Percentiles rank a stretch among this genome's conserved stretches.
Evolutionary conservation across 30 jellyfish, hydroid and myxozoan species (phyloP).

Genomic region (Sanderia malayensis): DNA sequence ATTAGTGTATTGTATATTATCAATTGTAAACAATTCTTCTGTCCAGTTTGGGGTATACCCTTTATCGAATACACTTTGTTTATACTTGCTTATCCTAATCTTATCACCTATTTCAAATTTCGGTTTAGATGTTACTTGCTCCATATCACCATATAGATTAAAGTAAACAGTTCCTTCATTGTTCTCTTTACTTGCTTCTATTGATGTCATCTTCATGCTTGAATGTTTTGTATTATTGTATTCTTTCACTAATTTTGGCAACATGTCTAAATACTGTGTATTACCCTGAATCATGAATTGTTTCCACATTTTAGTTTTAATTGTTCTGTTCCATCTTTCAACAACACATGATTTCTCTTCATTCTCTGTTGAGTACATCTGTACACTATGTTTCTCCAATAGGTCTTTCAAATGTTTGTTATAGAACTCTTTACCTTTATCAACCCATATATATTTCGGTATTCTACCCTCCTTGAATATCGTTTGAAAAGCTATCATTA

Average conservation of each 20-base stretch:
- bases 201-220: no score
- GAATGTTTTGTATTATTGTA: no score
- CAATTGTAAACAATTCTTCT: slow-evolving; percentile 38
- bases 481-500: slow-evolving; percentile 24
- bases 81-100: slow-evolving; percentile 11
- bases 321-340: slow-evolving; percentile 10
- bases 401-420: slow-evolving; percentile 23
- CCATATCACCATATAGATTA: slow-evolving; percentile 22
- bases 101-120: slow-evolving; percentile 37
- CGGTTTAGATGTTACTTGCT: not conserved
- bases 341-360: slow-evolving; percentile 27
- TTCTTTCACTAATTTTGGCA: no score
- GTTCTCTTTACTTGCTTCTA: not conserved
- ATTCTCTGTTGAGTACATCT: slow-evolving; percentile 36
- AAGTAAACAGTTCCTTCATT: slow-evolving; percentile 25
- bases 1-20: not conserved
- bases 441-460: slow-evolving; percentile 36
- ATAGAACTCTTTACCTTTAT: slow-evolving; percentile 62
- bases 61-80: slow-evolving; percentile 15
- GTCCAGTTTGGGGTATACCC: slow-evolving; percentile 54
- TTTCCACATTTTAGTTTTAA: not conserved
- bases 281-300: not conserved
- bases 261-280: not conserved
- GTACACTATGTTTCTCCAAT: not conserved
- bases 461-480: slow-evolving; percentile 1